A percentile compares a stretch with the other conserved stretches of the same genome.
These are phyloP conservation scores for Vandiemenella viatica DNA, from an alignment of 2,888 invertebrate species.

Conservation along the genomic window DNA sequence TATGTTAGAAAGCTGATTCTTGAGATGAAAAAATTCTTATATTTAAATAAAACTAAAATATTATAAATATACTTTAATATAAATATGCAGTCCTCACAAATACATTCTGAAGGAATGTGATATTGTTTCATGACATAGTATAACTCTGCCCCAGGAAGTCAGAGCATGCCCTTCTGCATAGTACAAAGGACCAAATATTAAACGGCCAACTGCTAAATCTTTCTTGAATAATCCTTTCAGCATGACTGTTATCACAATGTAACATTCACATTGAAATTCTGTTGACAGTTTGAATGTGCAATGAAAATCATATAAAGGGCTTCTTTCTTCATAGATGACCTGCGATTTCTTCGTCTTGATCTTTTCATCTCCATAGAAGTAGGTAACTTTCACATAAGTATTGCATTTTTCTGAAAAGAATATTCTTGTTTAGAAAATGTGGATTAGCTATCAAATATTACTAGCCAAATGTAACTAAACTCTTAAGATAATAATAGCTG, in stretches of 20 bases:
- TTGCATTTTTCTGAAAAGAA: constrained; percentile 20
- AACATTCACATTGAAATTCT: constrained; percentile 19
- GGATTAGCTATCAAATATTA: too few relatives aligned
- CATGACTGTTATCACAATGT: constrained; percentile 21
- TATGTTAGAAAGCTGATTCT: too few relatives aligned
- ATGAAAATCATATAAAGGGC: constrained; percentile 17
- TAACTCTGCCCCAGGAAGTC: constrained; percentile 24
- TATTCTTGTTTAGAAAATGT: too few relatives aligned
- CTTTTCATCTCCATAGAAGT: constrained; percentile 21
- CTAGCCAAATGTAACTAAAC: too few relatives aligned
- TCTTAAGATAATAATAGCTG: too few relatives aligned
- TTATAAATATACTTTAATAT: too few relatives aligned
- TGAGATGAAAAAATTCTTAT: too few relatives aligned
- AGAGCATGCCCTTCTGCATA: constrained; percentile 19
- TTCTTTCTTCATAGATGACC: constrained; percentile 15
- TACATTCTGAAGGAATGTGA: neutral
- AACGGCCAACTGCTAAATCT: constrained; percentile 21
- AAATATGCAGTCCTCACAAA: too few relatives aligned
- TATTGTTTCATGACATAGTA: constrained; percentile 6
- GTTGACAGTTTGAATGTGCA: constrained; percentile 20
- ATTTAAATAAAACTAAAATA: too few relatives aligned
- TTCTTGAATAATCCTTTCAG: constrained; percentile 19
- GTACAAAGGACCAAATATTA: constrained; percentile 22
- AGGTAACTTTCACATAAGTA: constrained; percentile 22
- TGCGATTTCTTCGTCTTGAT: constrained; percentile 21